Evolutionary conservation across 2,113 vertebrate genomes (phyloP), one percentile per base, ranked within the genome.

Genomic region (Agapornis roseicollis): DNA sequence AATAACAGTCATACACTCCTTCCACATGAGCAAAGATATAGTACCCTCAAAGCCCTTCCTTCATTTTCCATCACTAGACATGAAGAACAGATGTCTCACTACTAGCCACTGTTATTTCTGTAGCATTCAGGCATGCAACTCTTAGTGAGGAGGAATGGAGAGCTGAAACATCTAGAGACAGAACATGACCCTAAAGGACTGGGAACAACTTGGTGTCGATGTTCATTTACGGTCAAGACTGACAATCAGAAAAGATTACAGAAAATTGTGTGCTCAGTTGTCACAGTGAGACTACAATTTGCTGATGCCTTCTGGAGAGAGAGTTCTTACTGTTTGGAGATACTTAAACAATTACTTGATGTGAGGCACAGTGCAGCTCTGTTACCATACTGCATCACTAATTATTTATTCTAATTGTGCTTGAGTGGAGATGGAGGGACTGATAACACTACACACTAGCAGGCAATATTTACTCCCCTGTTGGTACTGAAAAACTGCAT

Each of bases 241-340:
- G 31, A 80, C 0, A 0, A 82, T 37, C 19, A 46, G 74, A 35
- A 66, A 94, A 80, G 79, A 95, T 82, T 39, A 69, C 17, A 53
- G 78, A 93, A 91, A 95, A 94, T 42, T 47, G 31, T 70, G 37
- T 87, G 13, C n/a, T 91, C 31, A 24, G 70, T 85, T 91, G 69
- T 89, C 94, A 94, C 81, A 70, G 94, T 69, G 41, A 91, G 78
- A 76, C 19, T 65, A 56, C 63, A 92, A 65, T 95, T 95, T 93
- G 25, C 52, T 72, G 65, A 56, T 46, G 69, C 31, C 69, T 93
- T 91, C 87, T 87, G 58, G 74, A 89, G 70, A 89, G 70, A 69
- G 78, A 89, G 35, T 63, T 91, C 66, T 53, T 65, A 70, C 71
- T 85, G 63, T 80, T 89, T 81, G 44, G 74, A 96, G 74, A 89